Evolutionary conservation across 1,140 invertebrate species (phyloP), one percentile per base, ranked within the genome.

Genomic region (Tetramorium simillimum): DNA sequence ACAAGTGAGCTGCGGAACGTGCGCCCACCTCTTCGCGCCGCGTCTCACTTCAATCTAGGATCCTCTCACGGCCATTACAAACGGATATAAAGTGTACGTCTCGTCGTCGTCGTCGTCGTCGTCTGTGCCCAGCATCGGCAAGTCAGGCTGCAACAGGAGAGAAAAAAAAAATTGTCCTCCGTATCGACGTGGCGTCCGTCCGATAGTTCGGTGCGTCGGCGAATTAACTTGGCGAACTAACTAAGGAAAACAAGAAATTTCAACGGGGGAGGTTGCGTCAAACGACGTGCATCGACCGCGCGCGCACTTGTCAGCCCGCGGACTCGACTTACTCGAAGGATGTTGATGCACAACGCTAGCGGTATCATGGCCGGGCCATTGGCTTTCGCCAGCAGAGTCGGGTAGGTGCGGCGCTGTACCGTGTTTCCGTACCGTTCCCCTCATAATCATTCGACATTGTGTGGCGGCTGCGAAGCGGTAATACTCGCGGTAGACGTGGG

Each of bases 1-100:
- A 80, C 90, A 94, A 95, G 95, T 95, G 94, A 95, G 93, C 91
- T 94, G 94, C 93, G 93, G 94, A 93, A 93, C 92, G 93, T 91
- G 87, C 81, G 40, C 82, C 91, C 92, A 91, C 87, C 88, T 86
- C 87, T 63, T 93, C 87, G 90, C 78, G 86, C 92, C 94, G 93
- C 93, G 94, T 93, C 94, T 95, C 94, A 94, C 94, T 95, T 95
- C 95, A 94, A 91, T 85, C 67, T 91, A 76, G 67, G 60, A 72
- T 70, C 33, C 40, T 73, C 51, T 18, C 21, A 21, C 43, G 24
- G 28, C 58, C 53, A 49, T 65, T 76, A 21, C 84, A 65, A 67
- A 65, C 62, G 18, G 53, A 49, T 63, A 77, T 62, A 69, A 84
- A 72, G 70, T 18, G 40, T 51, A 53, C 78, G 28, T n/a, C 77